Conservation (phyloP, 1,140 invertebrate genomes). For the Brachionus rubens region DNA sequence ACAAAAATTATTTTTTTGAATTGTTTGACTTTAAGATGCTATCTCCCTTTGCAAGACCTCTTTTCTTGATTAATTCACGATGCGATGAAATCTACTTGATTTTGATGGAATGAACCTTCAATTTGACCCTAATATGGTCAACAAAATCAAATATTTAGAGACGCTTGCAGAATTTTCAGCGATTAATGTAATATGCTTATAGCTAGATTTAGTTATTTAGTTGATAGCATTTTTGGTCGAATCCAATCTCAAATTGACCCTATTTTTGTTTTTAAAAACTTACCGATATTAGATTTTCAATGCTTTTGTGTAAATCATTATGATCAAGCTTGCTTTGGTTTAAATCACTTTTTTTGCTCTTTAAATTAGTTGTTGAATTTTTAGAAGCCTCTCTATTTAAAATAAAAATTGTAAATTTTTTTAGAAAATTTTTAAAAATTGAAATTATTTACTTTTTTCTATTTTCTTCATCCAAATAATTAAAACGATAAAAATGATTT, state of each 20-base stretch:
- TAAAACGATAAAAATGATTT: constrained; percentile 36
- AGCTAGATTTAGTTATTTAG: too few species aligned
- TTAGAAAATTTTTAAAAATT: background rate
- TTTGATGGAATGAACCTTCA: too few species aligned
- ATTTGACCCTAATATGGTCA: too few species aligned
- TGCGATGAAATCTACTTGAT: too few species aligned
- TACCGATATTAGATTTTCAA: constrained; percentile 33
- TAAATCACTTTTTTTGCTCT: background rate
- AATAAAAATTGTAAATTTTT: background rate
- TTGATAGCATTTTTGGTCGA: too few species aligned
- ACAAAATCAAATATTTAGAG: too few species aligned
- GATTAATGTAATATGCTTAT: too few species aligned
- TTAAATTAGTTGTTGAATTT: background rate
- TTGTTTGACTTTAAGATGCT: too few species aligned
- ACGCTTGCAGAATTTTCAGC: too few species aligned
- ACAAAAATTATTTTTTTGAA: too few species aligned
- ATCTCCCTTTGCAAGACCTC: too few species aligned
- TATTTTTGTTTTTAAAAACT: background rate
- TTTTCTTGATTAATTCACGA: too few species aligned
- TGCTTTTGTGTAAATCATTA: constrained; percentile 18
- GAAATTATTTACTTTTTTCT: background rate
- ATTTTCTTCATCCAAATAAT: constrained; percentile 37
- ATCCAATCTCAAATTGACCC: background rate
- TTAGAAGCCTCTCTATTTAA: background rate
- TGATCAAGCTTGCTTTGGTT: constrained; percentile 17